Evolutionary conservation across 2,113 vertebrate species (phyloP).

Genomic region (Hippocampus barbouri): DNA sequence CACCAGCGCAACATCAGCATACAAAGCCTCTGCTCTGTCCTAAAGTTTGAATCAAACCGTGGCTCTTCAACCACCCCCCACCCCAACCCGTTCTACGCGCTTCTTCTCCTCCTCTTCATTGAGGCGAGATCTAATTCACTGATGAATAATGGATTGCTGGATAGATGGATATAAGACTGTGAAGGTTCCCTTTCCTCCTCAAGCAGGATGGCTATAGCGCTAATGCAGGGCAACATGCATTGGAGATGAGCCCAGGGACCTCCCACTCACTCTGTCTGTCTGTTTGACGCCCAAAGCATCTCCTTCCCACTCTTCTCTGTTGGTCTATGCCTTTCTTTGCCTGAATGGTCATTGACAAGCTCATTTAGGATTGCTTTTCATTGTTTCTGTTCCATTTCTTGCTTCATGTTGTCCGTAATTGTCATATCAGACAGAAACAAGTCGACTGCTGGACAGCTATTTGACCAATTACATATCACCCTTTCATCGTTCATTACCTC

Average conservation of each 20-base stretch:
- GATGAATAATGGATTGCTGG: conserved; percentile 79
- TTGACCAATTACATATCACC: conserved; percentile 31
- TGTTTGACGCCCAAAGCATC: conserved; percentile 69
- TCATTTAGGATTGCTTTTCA: conserved; percentile 2
- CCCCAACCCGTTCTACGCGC: conserved; percentile 13
- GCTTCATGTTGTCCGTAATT: conserved; percentile 6
- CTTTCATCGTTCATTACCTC: conserved; percentile 42
- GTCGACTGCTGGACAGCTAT: conserved; percentile 3
- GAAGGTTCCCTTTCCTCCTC: conserved; percentile 51
- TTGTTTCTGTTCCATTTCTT: background rate
- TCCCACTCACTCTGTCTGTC: conserved; percentile 73
- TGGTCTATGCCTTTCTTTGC: conserved; percentile 12
- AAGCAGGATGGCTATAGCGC: conserved; percentile 56
- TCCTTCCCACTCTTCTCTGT: conserved; percentile 8
- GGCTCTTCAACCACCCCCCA: conserved; percentile 28
- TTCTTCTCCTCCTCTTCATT: conserved; percentile 45
- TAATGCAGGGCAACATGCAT: conserved; percentile 71
- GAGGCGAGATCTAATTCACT: conserved; percentile 70
- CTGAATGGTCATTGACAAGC: conserved; percentile 13
- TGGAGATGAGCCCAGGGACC: conserved; percentile 78
- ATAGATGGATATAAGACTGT: conserved; percentile 63
- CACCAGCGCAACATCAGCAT: conserved; percentile 22
- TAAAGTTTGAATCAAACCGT: conserved; percentile 25
- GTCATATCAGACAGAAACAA: conserved; percentile 2
- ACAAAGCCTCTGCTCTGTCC: conserved; percentile 41